Evolutionary conservation across 23 tunicate species (phyloP).

Genomic region (Styela clava): DNA sequence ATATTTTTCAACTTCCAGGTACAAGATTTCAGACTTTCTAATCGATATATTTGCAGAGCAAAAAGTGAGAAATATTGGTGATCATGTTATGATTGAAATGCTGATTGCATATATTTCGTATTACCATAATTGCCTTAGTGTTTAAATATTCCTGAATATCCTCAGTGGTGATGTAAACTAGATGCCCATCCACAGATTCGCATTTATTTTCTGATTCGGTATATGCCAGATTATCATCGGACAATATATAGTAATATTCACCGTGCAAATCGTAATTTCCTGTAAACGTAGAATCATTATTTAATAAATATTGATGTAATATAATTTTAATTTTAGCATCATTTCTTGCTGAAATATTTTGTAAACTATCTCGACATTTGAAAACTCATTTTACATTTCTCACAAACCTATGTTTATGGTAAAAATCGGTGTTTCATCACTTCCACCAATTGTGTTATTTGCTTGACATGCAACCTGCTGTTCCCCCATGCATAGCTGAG

Average conservation of each 20-base stretch:
- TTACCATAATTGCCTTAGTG: not conserved
- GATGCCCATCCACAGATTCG: not conserved
- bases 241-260: not conserved
- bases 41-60: too few relatives aligned
- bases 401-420: slow-evolving; percentile 8
- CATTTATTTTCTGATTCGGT: slow-evolving; percentile 7
- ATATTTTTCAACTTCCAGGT: too few relatives aligned
- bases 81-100: too few relatives aligned
- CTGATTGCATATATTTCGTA: too few relatives aligned
- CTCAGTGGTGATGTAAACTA: slow-evolving; percentile 11
- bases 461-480: not conserved
- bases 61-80: too few relatives aligned
- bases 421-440: not conserved
- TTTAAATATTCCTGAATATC: slow-evolving; percentile 1
- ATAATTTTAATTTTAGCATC: not conserved
- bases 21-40: too few relatives aligned
- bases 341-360: too few relatives aligned
- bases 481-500: slow-evolving; percentile 9
- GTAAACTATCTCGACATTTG: too few relatives aligned
- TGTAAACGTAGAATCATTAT: not conserved
- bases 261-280: not conserved
- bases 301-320: not conserved
- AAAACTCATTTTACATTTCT: too few relatives aligned
- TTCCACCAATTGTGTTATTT: not conserved
- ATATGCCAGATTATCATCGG: not conserved